Percentiles rank a stretch among this genome's conserved stretches.
Conservation (phyloP, 2,113 vertebrate genomes). For the Gymnorhina tibicen region DNA sequence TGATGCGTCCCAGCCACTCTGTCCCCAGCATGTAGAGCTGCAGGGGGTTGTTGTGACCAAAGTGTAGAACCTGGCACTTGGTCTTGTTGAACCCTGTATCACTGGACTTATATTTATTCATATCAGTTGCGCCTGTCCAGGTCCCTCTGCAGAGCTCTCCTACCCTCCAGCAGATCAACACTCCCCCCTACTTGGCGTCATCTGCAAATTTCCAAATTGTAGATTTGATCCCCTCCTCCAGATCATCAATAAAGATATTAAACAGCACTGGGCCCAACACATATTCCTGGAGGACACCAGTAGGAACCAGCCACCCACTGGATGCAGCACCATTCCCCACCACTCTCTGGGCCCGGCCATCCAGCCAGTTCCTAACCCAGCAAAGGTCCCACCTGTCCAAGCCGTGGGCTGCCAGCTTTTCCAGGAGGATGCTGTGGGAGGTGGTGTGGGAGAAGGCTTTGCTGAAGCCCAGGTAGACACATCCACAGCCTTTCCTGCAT, state of each 20-base stretch:
- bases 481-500: not conserved
- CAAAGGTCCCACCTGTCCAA: not conserved
- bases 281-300: not conserved
- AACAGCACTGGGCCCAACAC: not conserved
- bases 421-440: not conserved
- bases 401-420: not conserved
- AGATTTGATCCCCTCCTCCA: not conserved
- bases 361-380: not conserved
- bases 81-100: not conserved
- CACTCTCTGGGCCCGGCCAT: not conserved
- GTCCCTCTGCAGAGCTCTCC: not conserved
- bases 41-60: not conserved
- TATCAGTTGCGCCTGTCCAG: not conserved
- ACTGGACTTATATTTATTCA: not conserved
- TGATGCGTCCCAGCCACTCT: not conserved
- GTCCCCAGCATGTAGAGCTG: not conserved
- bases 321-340: not conserved
- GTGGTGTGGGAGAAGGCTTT: not conserved
- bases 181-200: not conserved
- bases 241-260: not conserved
- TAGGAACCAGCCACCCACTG: accelerated
- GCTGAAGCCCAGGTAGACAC: not conserved
- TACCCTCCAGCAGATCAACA: not conserved
- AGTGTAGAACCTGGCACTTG: accelerated
- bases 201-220: not conserved